Conservation (phyloP, 1,140 invertebrate species). For the Drosophila ogumai region DNA sequence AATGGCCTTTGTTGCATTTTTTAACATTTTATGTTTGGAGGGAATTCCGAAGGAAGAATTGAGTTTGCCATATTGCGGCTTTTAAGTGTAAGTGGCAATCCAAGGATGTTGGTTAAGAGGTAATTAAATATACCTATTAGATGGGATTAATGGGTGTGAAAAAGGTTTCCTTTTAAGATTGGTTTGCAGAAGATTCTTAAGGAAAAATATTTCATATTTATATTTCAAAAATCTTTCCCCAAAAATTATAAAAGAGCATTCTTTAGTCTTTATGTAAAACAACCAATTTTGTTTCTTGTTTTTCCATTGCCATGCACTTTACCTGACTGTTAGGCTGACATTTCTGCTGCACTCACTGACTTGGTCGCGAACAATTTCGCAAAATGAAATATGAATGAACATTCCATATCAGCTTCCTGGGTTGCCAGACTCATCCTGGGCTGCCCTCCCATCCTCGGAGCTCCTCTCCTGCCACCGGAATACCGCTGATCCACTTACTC, state of each 20-base stretch:
- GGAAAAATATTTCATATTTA: too few species aligned
- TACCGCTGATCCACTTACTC: conserved; percentile 36
- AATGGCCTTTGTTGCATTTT: conserved; percentile 53
- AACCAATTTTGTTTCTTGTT: background rate
- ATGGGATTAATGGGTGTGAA: background rate
- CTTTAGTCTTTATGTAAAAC: too few species aligned
- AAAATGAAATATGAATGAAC: conserved; percentile 83
- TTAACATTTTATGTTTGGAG: background rate
- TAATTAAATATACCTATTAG: background rate
- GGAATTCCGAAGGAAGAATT: conserved; percentile 1
- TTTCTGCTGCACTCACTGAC: conserved; percentile 27
- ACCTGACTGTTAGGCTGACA: conserved; percentile 58
- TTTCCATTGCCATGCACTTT: conserved; percentile 53
- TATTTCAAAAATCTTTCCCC: too few species aligned
- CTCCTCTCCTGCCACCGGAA: background rate
- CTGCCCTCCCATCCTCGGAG: conserved; percentile 1
- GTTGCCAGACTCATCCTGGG: conserved; percentile 20
- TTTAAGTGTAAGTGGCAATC: conserved; percentile 3
- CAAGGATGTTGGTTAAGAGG: background rate
- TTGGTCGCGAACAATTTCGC: conserved; percentile 62
- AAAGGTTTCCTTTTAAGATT: too few species aligned
- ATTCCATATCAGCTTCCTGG: conserved; percentile 80
- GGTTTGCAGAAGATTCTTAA: too few species aligned
- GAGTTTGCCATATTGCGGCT: background rate
- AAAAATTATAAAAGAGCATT: background rate